phyloP scores from a whole-genome alignment of 2,113 vertebrate species.

The Gadus chalcogrammus region DNA sequence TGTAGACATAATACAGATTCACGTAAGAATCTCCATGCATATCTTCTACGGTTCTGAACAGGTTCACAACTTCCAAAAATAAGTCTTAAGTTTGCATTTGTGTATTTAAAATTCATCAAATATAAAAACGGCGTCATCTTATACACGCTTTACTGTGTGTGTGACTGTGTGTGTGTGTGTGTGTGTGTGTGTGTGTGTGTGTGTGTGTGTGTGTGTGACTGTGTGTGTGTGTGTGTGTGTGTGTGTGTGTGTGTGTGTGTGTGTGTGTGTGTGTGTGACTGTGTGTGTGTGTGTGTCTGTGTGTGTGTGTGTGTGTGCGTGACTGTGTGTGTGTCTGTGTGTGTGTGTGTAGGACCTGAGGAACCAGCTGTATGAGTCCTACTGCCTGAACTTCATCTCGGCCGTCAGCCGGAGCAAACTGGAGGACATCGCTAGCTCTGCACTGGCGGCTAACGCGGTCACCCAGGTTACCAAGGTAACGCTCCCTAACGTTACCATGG shows the following conservation, averaged over 20 bases:
- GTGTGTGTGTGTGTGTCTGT: not conserved
- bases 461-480: conserved; percentile 92
- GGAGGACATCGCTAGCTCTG: conserved; percentile 96
- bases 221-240: conserved; percentile 14
- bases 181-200: conserved; percentile 37
- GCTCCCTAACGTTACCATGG: conserved; percentile 69
- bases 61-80: no score
- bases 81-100: no score
- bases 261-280: conserved; percentile 24
- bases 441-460: conserved; percentile 89
- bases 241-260: conserved; percentile 11
- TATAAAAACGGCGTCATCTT: no score
- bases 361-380: conserved; percentile 93
- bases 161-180: not conserved
- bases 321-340: no score
- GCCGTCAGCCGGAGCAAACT: conserved; percentile 97
- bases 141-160: no score
- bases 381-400: conserved; percentile 98
- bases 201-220: conserved; percentile 37
- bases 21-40: no score
- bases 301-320: conserved; percentile 41
- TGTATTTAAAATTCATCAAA: no score
- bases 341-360: conserved; percentile 83
- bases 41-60: no score
- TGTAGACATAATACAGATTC: not conserved